Evolutionary conservation across 1,140 invertebrate species (phyloP).

Genomic region (Bombus breviceps): DNA sequence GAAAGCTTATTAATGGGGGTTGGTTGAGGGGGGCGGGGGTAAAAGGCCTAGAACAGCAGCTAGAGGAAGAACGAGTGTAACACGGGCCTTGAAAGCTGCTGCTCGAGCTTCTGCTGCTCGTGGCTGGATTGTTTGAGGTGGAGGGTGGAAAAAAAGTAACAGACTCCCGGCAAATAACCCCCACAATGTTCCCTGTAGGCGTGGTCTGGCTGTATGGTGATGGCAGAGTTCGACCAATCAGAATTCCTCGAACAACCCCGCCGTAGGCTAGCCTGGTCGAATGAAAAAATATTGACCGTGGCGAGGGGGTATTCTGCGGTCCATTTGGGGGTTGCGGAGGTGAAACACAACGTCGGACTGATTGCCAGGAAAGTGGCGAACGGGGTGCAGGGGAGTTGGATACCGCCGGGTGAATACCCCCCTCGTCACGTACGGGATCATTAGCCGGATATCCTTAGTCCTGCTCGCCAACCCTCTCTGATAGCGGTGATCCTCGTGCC

Average conservation of each 20-base stretch:
- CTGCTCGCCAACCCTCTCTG: constrained; percentile 68
- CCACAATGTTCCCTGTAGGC: constrained; percentile 70
- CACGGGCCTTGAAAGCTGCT: constrained; percentile 43
- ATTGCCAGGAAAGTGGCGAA: constrained; percentile 52
- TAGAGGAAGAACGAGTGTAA: constrained; percentile 47
- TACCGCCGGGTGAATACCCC: constrained; percentile 72
- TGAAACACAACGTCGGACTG: constrained; percentile 72
- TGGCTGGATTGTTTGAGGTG: constrained; percentile 49
- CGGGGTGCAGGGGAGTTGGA: constrained; percentile 9
- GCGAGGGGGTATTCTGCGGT: constrained; percentile 77
- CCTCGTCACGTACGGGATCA: constrained; percentile 78
- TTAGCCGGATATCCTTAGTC: constrained; percentile 78
- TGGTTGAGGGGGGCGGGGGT: constrained; percentile 20
- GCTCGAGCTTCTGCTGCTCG: constrained; percentile 4
- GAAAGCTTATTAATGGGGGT: constrained; percentile 72
- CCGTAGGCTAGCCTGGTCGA: constrained; percentile 48
- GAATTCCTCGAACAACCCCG: constrained; percentile 2
- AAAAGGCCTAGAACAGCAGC: constrained; percentile 33
- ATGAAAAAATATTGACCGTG: constrained; percentile 83
- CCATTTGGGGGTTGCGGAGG: constrained; percentile 82
- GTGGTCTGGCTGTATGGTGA: constrained; percentile 72
- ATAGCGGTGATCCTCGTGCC: constrained; percentile 71
- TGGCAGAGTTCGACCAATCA: constrained; percentile 69
- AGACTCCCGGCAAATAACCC: constrained; percentile 79
- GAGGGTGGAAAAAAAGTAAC: constrained; percentile 75